phyloP scores from a whole-genome alignment of 2,888 invertebrate species.

The Amaurobius ferox region DNA sequence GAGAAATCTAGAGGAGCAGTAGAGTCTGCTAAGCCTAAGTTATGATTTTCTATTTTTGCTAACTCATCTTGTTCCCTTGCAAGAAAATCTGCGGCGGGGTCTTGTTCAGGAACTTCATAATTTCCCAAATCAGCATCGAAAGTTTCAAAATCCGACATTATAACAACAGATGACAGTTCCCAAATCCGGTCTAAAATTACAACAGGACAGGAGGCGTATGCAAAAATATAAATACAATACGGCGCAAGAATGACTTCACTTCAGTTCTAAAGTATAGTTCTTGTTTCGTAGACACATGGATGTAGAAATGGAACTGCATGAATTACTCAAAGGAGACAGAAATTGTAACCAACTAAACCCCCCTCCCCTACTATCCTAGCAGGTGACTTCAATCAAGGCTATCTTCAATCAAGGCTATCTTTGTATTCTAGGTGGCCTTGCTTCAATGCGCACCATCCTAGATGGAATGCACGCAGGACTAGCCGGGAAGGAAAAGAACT shows the following conservation, averaged over 20 bases:
- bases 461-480: too few relatives aligned
- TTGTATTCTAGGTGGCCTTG: too few relatives aligned
- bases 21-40: conserved; percentile 48
- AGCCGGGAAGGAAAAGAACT: too few relatives aligned
- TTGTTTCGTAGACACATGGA: background rate
- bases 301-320: too few relatives aligned
- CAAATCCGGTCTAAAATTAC: too few relatives aligned
- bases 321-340: too few relatives aligned
- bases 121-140: conserved; percentile 62
- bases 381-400: too few relatives aligned
- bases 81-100: conserved; percentile 97
- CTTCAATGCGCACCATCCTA: too few relatives aligned
- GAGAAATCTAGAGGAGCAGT: conserved; percentile 26
- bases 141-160: conserved; percentile 69
- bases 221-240: conserved; percentile 1
- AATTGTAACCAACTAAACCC: too few relatives aligned
- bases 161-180: background rate
- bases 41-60: conserved; percentile 93
- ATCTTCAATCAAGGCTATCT: too few relatives aligned
- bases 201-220: conserved; percentile 4
- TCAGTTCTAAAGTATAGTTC: background rate
- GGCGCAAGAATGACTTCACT: background rate
- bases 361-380: too few relatives aligned
- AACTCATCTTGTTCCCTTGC: conserved; percentile 96
- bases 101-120: conserved; percentile 82